A percentile compares a stretch with the other conserved stretches of the same genome.
Conservation (phyloP, 1,140 invertebrate genomes). For the Megathymus violae region DNA sequence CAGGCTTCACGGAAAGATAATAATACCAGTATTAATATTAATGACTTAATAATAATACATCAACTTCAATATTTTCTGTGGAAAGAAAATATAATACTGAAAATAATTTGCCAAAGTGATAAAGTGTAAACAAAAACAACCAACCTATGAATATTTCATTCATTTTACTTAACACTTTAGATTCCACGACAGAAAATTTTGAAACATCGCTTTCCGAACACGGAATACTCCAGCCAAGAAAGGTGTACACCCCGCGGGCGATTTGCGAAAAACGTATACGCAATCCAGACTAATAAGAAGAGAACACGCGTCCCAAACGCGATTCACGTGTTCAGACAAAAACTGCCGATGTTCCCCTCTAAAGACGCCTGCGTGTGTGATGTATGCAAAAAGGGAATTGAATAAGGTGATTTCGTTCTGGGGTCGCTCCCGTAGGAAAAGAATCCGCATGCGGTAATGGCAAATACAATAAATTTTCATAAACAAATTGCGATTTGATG, state of each 20-base stretch:
- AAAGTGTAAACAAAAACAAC: not conserved
- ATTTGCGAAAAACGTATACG: constrained; percentile 63
- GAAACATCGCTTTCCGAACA: constrained; percentile 30
- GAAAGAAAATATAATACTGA: too few species aligned
- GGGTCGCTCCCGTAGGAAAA: constrained; percentile 80
- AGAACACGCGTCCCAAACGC: constrained; percentile 76
- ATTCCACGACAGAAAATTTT: constrained; percentile 8
- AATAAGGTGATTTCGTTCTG: constrained; percentile 82
- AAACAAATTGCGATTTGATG: constrained; percentile 84
- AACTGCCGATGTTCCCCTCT: constrained; percentile 67
- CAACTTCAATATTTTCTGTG: too few species aligned
- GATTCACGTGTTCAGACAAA: constrained; percentile 81
- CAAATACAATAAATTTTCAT: constrained; percentile 84
- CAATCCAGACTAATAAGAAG: constrained; percentile 79
- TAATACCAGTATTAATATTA: too few species aligned
- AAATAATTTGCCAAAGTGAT: too few species aligned
- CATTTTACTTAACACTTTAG: not conserved
- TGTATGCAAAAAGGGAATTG: constrained; percentile 83
- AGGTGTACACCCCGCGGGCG: constrained; percentile 54
- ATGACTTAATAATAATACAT: too few species aligned
- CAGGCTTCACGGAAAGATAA: too few species aligned
- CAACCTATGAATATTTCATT: not conserved
- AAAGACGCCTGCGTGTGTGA: constrained; percentile 67
- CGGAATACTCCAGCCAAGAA: constrained; percentile 32
- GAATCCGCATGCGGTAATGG: constrained; percentile 76